These are phyloP conservation scores for Xiphophorus maculatus DNA, from an alignment of 2,113 vertebrate genomes.

Conservation along the genomic window DNA sequence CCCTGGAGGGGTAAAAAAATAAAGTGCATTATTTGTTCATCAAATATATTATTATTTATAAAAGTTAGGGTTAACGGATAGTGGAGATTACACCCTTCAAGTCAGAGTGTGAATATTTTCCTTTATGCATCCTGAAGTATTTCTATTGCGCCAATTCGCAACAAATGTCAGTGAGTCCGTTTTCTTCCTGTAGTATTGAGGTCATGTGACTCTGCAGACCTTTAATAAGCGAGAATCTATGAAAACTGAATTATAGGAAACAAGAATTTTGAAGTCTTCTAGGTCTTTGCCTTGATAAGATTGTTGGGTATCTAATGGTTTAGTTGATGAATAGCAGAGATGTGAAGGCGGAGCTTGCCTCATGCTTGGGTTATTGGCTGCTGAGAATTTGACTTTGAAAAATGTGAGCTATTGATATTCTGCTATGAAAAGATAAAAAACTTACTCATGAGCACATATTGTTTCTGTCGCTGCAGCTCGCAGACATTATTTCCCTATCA, in stretches of 20 bases:
- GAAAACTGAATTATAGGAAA: neutral
- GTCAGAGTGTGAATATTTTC: too few relatives aligned
- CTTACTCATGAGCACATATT: neutral
- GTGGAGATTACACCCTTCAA: too few relatives aligned
- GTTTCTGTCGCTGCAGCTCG: neutral
- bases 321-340: neutral
- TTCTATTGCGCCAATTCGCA: too few relatives aligned
- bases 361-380: slow-evolving; percentile 4
- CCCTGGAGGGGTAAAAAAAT: too few relatives aligned
- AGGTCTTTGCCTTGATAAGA: neutral
- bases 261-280: neutral
- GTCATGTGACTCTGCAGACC: too few relatives aligned
- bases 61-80: too few relatives aligned
- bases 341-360: neutral
- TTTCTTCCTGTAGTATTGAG: too few relatives aligned
- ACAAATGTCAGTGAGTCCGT: too few relatives aligned
- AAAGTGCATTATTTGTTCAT: too few relatives aligned
- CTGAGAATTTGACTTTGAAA: neutral
- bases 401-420: neutral
- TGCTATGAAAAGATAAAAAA: slow-evolving; percentile 1
- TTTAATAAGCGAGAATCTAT: too few relatives aligned
- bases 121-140: too few relatives aligned
- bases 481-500: neutral
- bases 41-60: too few relatives aligned
- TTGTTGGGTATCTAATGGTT: neutral